Evolutionary conservation across 30 jellyfish, hydroid and myxozoan species (phyloP).

Genomic region (Aurelia coerulea): DNA sequence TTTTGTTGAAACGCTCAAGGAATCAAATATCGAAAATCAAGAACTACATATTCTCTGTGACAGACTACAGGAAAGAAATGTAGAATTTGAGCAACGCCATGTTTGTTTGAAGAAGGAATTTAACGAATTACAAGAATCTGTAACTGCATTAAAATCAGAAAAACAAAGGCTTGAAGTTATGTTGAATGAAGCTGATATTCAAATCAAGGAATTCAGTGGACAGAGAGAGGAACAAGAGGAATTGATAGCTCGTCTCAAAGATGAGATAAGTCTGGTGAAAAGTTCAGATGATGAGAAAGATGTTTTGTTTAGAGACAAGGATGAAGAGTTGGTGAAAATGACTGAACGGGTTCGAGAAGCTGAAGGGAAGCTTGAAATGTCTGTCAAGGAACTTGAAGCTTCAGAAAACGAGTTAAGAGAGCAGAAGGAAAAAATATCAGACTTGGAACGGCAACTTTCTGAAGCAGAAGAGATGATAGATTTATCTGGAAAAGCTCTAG

Average conservation of each 20-base stretch:
- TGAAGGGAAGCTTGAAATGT: neutral
- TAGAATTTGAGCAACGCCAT: neutral
- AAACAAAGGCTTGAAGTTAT: neutral
- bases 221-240: neutral
- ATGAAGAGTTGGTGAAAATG: slow-evolving; percentile 5
- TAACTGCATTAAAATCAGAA: too few relatives aligned
- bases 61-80: neutral
- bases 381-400: neutral
- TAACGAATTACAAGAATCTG: too few relatives aligned
- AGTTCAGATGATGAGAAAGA: neutral
- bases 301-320: neutral
- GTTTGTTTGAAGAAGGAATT: too few relatives aligned
- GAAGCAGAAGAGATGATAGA: neutral
- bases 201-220: neutral
- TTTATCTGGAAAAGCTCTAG: neutral
- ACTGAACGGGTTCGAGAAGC: neutral
- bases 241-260: neutral
- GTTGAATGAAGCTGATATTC: neutral
- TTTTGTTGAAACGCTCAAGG: slow-evolving; percentile 11
- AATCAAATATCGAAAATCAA: neutral
- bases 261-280: neutral
- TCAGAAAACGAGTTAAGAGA: neutral
- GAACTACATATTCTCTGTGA: neutral
- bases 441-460: neutral
- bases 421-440: neutral